Percentiles rank a stretch among this genome's conserved stretches.
Evolutionary conservation across 2,888 invertebrate species (phyloP).

Genomic region (Pheosia gnoma): DNA sequence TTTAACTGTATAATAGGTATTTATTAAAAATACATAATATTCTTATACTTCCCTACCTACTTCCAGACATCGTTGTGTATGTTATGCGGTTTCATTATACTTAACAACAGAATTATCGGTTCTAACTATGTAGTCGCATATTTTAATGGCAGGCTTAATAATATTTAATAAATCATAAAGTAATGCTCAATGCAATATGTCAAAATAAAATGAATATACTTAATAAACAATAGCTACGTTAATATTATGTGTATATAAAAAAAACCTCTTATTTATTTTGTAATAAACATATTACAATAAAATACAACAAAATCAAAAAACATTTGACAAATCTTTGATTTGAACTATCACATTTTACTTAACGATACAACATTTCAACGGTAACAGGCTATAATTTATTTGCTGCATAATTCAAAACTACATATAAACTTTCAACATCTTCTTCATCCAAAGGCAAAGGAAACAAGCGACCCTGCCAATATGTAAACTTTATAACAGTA

Average conservation of each 20-base stretch:
- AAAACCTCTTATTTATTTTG: background rate
- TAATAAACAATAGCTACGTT: background rate
- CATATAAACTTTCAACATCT: conserved; percentile 8
- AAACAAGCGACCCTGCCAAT: conserved; percentile 16
- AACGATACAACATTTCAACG: conserved; percentile 2
- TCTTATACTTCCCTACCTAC: no score
- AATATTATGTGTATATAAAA: background rate
- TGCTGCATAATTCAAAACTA: background rate
- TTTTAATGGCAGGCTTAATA: background rate
- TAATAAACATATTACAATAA: background rate
- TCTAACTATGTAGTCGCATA: background rate
- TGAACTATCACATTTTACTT: conserved; percentile 26
- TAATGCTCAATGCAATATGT: background rate
- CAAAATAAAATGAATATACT: background rate
- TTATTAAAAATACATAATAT: no score
- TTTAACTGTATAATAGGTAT: no score
- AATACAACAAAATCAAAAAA: conserved; percentile 16
- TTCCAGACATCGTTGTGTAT: no score
- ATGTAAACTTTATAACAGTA: conserved; percentile 7
- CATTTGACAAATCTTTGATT: conserved; percentile 29
- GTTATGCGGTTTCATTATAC: no score
- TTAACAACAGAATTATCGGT: no score
- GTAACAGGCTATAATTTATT: background rate
- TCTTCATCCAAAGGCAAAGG: conserved; percentile 21
- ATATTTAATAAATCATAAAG: background rate